Evolutionary conservation across 2,797 vertebrate species (phyloP).

Genomic region (Euphonia xanthogaster): DNA sequence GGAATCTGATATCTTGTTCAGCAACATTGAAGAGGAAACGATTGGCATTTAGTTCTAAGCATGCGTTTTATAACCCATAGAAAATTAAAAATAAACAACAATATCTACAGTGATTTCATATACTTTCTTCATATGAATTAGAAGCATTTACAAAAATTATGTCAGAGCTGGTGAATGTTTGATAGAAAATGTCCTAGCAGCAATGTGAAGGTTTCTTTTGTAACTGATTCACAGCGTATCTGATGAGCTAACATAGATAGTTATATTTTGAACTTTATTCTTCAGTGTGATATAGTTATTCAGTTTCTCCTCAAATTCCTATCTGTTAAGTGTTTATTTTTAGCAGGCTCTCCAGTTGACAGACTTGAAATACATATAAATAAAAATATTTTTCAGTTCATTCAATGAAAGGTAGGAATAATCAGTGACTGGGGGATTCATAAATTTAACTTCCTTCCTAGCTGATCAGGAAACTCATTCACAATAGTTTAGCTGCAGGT

Average conservation of each 20-base stretch:
- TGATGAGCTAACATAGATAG: background rate
- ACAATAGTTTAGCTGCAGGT: background rate
- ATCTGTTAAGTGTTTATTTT: background rate
- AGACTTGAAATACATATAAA: background rate
- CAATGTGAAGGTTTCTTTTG: background rate
- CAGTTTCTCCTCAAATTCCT: background rate
- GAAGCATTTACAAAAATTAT: conserved; percentile 7
- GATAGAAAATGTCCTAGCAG: background rate
- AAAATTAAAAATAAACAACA: conserved; percentile 56
- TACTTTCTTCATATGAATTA: conserved; percentile 27
- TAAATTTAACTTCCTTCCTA: background rate
- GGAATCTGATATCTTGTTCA: conserved; percentile 54
- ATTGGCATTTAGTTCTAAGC: background rate
- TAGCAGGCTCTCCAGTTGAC: background rate
- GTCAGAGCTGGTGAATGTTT: background rate
- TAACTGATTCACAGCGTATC: background rate
- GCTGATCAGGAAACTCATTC: background rate
- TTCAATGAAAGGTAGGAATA: background rate
- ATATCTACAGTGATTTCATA: conserved; percentile 22
- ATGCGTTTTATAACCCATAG: background rate
- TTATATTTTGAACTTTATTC: background rate
- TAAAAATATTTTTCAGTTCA: background rate
- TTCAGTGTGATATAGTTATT: background rate
- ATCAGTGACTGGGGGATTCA: background rate
- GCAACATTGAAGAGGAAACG: conserved; percentile 55